Evolutionary conservation across 2,113 vertebrate genomes (phyloP).

Genomic region (Hydropotes inermis): DNA sequence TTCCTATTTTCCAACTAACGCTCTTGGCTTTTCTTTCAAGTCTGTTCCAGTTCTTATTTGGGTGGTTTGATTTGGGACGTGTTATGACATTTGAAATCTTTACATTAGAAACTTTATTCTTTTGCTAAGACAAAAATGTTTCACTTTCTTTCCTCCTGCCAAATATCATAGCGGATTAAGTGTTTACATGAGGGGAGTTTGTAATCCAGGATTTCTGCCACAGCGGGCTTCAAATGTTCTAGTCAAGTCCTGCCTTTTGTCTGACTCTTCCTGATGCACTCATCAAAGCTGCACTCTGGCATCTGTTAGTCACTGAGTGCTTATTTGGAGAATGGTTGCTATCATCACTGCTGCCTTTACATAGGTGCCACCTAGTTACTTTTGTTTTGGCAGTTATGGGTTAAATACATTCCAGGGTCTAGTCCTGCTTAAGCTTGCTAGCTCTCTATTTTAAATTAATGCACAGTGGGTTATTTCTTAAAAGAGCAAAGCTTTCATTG

Average conservation of each 20-base stretch:
- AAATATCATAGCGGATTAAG: background rate
- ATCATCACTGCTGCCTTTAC: slow-evolving; percentile 44
- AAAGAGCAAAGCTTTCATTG: background rate
- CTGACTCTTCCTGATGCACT: background rate
- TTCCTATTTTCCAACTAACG: background rate
- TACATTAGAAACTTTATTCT: background rate
- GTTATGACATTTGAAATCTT: slow-evolving; percentile 17
- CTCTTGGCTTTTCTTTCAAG: background rate
- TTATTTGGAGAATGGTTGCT: slow-evolving; percentile 66
- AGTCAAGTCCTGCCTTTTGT: slow-evolving; percentile 62
- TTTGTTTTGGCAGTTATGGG: slow-evolving; percentile 69
- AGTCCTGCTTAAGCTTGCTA: slow-evolving; percentile 69
- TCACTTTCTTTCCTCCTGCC: background rate
- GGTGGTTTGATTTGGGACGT: background rate
- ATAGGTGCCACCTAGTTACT: slow-evolving; percentile 59
- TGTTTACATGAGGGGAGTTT: slow-evolving; percentile 22
- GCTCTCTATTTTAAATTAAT: slow-evolving; percentile 50
- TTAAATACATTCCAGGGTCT: slow-evolving; percentile 62
- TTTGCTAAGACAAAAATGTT: slow-evolving; percentile 36
- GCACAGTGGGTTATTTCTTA: slow-evolving; percentile 9
- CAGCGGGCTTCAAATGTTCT: background rate
- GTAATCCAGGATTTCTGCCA: slow-evolving; percentile 16
- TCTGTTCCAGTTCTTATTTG: slow-evolving; percentile 25
- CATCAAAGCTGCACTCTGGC: slow-evolving; percentile 55
- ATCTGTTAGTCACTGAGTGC: slow-evolving; percentile 65